Evolutionary conservation across 1,140 invertebrate species (phyloP), one percentile per base, ranked within the genome.

Genomic region (Papilio xuthus): DNA sequence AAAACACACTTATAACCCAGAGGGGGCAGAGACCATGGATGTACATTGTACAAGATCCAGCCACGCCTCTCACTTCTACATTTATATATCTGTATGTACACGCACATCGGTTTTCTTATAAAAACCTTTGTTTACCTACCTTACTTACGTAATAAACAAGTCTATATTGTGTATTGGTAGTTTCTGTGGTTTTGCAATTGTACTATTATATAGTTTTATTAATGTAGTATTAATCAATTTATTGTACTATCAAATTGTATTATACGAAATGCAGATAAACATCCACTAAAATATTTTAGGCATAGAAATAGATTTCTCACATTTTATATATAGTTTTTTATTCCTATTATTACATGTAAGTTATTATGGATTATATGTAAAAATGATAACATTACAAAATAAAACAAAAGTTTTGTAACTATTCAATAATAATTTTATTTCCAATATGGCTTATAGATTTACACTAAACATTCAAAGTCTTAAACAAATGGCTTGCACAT

Each of bases 401-500:
- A 80, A 80, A 78, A 73, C 26, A 73, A 26, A 13, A n/a, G 8
- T 18, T 8, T 69, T n/a, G 26, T 8, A 78, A 73, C n/a, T 50
- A 78, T 63, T 12, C 53, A 67, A 50, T 50, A 18, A 18, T 28
- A 26, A 67, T 67, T 67, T 74, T 71, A 67, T n/a, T 20, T 69
- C 15, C 53, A 77, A 77, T 71, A 73, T 18, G 44, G 18, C 18
- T 15, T 18, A 47, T 6, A 47, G 44, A 53, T 67, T 71, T 76
- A 63, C 56, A 74, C 73, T 63, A 60, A 75, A 53, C 41, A 70
- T 71, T 44, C 15, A 23, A 72, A 10, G 13, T 26, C 18, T 75
- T 86, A 87, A 37, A 96, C 89, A 93, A 96, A 97, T 15, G 97
- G 95, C 90, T 95, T 96, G 92, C 97, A 97, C 44, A 98, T 84